phyloP scores from a whole-genome alignment of 2,113 vertebrate genomes.

The Columba livia region DNA sequence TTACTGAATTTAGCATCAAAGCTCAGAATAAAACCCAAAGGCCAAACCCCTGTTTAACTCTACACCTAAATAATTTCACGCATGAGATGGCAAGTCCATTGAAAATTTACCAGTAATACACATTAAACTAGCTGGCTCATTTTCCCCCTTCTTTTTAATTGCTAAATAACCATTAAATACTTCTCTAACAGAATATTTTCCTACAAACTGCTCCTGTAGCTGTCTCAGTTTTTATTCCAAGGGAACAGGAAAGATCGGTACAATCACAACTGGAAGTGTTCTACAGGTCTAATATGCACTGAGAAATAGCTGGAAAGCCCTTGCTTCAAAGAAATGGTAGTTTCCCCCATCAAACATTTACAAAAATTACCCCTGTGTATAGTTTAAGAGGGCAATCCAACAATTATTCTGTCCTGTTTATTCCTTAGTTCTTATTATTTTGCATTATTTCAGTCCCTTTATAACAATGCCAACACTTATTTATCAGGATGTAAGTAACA shows the following conservation, averaged over 20 bases:
- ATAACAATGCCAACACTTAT: neutral
- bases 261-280: neutral
- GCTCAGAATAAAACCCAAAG: neutral
- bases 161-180: neutral
- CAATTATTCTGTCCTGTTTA: neutral
- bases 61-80: neutral
- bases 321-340: neutral
- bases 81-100: neutral
- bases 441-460: neutral
- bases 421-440: neutral
- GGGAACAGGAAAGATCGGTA: neutral
- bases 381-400: neutral
- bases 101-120: neutral
- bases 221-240: neutral
- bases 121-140: neutral
- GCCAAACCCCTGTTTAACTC: neutral
- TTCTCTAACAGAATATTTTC: neutral
- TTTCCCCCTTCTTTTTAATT: neutral
- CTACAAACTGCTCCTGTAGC: neutral
- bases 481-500: neutral
- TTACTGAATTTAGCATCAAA: neutral
- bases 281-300: neutral
- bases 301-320: neutral
- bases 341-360: neutral
- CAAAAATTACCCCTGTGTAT: neutral